Base-by-base conservation (phyloP, 2,797 vertebrate species). In the Halcyon smyrnensis region DNA sequence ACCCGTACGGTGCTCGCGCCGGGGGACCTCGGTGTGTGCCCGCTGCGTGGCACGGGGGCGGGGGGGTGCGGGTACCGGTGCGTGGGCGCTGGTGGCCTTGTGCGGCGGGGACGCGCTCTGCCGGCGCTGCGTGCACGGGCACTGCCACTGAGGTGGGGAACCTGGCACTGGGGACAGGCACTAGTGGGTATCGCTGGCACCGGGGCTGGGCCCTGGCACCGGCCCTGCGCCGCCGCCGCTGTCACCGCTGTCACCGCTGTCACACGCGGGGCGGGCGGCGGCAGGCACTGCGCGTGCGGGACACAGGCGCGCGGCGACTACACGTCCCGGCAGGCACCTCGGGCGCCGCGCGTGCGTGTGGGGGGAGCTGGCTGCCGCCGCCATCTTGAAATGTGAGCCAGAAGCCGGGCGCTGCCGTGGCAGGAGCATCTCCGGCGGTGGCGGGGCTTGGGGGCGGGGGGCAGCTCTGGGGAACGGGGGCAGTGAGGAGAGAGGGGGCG, bases 311-410 rank as follows among this genome's bases (percentile, higher is more conserved):
- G 5, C 3, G 21, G 5, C 3, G 53, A 97, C 98, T 98, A 97
- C 98, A 81, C 16, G 2, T 95, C 96, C 97, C 97, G 53, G 50
- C n/a, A 36, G 24, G 23, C 4, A 0, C 12, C 5, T 25, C 28
- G 15, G 3, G 5, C 0, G 1, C 0, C 2, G 78, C 63, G 78
- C 73, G 4, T 7, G 93, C 59, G 77, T 15, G 7, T 1, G 3
- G 28, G 67, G 2, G 7, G 7, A 51, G 30, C 30, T 0, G n/a
- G 27, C 13, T 68, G 8, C 12, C 27, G 84, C 19, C 93, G 97
- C 98, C 98, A 98, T 98, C 96, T 98, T 98, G 98, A 97, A 98
- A 98, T 83, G 97, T 78, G 97, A 97, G 84, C 94, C 89, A 77
- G 16, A 63, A 54, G 68, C 84, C 15, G 51, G 51, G 67, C 46